Evolutionary conservation across 2,888 invertebrate species (phyloP), one percentile per base, ranked within the genome.

Genomic region (Lampropteryx suffumata): DNA sequence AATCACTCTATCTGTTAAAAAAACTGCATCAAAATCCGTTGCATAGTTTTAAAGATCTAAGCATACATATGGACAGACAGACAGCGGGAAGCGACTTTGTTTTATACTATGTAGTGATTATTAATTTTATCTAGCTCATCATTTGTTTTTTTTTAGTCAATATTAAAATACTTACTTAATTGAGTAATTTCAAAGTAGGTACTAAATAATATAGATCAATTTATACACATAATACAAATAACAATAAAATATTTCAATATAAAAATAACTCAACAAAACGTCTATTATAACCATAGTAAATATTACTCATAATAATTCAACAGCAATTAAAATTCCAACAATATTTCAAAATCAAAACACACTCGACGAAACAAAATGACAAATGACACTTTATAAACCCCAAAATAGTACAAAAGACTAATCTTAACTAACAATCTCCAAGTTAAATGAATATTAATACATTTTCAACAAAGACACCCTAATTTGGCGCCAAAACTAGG

Each of bases 371-470:
- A 78, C 71, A 74, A 78, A 69, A 71, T 83, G 79, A 82, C 73
- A 76, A 82, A 80, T 74, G 62, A 51, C 55, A 63, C 69, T 69
- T 66, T 70, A 68, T 67, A 69, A 67, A 64, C 59, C 61, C 76
- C 78, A 75, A 82, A 85, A 86, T 86, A 84, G 79, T 69, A 64
- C 62, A 62, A 64, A 61, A 58, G 57, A 53, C 32, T 81, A 86
- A 84, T 87, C 82, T 78, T 66, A 59, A 71, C 73, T 70, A 75
- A 78, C 75, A 78, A 83, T 79, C 79, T 81, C 74, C 70, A 68
- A 76, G 73, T 62, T 65, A 71, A 73, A 73, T 68, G 66, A 71
- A 73, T 73, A 74, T 73, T 73, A 71, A 73, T 73, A 66, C 59
- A 57, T 60, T 69, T 69, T 68, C 63, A 69, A 72, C 69, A 73